These are phyloP conservation scores for Metaphire vulgaris DNA, from an alignment of 1,140 invertebrate genomes.

Conservation along the genomic window DNA sequence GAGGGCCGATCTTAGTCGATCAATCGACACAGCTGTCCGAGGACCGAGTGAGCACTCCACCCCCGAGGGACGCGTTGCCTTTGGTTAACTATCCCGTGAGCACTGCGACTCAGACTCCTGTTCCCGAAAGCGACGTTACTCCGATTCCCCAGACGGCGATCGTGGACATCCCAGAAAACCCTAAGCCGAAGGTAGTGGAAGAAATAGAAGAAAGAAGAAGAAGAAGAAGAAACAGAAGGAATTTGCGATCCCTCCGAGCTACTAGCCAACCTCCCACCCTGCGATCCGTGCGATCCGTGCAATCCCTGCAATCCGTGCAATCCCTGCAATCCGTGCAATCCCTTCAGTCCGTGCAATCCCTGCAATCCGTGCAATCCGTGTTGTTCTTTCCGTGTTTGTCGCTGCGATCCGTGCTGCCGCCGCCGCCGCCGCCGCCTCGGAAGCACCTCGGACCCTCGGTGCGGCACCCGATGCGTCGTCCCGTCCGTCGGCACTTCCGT, in stretches of 20 bases:
- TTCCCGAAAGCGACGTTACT: too few relatives aligned
- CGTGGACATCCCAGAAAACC: too few relatives aligned
- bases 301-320: background rate
- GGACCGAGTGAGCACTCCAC: background rate
- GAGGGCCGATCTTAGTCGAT: too few relatives aligned
- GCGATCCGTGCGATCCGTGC: background rate
- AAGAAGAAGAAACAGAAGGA: too few relatives aligned
- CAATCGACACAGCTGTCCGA: background rate
- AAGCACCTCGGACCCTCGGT: background rate
- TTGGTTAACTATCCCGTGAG: too few relatives aligned
- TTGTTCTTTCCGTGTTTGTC: background rate
- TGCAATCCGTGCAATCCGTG: background rate
- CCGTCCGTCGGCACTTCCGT: background rate
- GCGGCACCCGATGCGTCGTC: background rate
- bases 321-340: background rate
- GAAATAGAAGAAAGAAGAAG: too few relatives aligned
- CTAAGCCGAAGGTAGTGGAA: too few relatives aligned
- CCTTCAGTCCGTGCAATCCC: background rate
- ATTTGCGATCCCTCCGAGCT: too few relatives aligned
- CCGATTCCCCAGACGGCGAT: too few relatives aligned
- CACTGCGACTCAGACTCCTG: too few relatives aligned
- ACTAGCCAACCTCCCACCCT: too few relatives aligned
- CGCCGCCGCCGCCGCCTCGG: too few relatives aligned
- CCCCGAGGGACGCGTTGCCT: background rate
- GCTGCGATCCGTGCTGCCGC: background rate